Percentiles rank a stretch among this genome's conserved stretches.
Evolutionary conservation across 2,888 invertebrate genomes (phyloP).

Genomic region (Magallana nippona): DNA sequence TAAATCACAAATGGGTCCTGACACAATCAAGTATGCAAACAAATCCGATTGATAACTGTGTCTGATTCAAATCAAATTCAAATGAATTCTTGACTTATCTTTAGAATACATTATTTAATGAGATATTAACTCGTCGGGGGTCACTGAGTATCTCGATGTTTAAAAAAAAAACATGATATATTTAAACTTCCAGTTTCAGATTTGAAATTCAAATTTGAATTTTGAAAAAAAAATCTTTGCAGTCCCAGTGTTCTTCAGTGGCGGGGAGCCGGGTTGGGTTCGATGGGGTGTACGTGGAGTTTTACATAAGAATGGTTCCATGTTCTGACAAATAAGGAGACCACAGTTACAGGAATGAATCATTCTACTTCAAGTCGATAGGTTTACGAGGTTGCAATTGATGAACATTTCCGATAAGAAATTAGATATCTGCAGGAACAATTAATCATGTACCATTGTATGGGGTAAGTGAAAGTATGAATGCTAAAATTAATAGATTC

Average conservation of each 20-base stretch:
- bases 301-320: too few species aligned
- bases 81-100: conserved; percentile 26
- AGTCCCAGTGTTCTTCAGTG: too few species aligned
- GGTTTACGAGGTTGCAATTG: too few species aligned
- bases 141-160: not conserved
- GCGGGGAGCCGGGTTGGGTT: too few species aligned
- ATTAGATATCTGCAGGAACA: too few species aligned
- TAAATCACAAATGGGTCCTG: not conserved
- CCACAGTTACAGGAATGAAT: too few species aligned
- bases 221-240: not conserved
- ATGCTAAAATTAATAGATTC: too few species aligned
- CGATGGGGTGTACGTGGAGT: not conserved
- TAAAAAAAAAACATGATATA: not conserved
- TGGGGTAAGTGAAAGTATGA: too few species aligned
- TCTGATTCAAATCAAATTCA: not conserved
- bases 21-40: not conserved
- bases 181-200: not conserved
- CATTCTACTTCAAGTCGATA: too few species aligned
- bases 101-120: not conserved
- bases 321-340: too few species aligned
- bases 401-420: too few species aligned
- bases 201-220: not conserved
- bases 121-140: not conserved
- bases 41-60: not conserved
- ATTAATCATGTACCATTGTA: too few species aligned